Conservation (phyloP, 2,888 invertebrate genomes). For the Entomobrya multifasciata region DNA sequence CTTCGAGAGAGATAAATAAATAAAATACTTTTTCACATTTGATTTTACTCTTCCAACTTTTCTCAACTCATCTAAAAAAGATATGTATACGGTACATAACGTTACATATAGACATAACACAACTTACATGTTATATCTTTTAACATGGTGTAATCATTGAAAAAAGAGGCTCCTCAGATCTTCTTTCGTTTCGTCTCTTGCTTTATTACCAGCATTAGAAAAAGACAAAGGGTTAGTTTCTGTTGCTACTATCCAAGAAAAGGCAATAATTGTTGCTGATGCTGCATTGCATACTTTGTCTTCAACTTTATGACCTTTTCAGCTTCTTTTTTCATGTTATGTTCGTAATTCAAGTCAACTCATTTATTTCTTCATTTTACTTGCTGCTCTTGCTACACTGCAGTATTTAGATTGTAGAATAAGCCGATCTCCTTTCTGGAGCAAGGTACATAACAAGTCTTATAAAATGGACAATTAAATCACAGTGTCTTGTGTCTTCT, state of each 20-base stretch:
- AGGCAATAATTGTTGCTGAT: conserved; percentile 33
- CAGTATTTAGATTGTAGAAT: neutral
- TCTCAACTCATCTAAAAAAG: neutral
- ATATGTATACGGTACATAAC: neutral
- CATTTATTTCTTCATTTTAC: conserved; percentile 29
- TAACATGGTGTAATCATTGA: neutral
- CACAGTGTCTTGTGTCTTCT: neutral
- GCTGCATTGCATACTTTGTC: neutral
- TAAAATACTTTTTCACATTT: conserved; percentile 18
- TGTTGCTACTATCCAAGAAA: neutral
- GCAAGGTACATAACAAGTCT: neutral
- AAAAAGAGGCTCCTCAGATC: neutral
- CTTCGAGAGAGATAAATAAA: conserved; percentile 12
- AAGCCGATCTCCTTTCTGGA: neutral
- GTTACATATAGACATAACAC: neutral
- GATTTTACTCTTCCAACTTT: neutral
- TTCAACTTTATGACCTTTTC: neutral
- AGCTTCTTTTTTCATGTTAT: neutral
- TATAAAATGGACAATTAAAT: conserved; percentile 43
- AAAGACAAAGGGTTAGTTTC: too few species aligned
- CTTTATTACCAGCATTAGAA: too few species aligned
- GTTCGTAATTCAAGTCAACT: conserved; percentile 16
- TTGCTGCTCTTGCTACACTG: neutral
- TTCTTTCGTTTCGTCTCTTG: too few species aligned
- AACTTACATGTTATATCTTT: neutral